Percentiles rank a stretch among this genome's conserved stretches.
Evolutionary conservation across 2,113 vertebrate genomes (phyloP).

Genomic region (Paracanthobrama guichenoti): DNA sequence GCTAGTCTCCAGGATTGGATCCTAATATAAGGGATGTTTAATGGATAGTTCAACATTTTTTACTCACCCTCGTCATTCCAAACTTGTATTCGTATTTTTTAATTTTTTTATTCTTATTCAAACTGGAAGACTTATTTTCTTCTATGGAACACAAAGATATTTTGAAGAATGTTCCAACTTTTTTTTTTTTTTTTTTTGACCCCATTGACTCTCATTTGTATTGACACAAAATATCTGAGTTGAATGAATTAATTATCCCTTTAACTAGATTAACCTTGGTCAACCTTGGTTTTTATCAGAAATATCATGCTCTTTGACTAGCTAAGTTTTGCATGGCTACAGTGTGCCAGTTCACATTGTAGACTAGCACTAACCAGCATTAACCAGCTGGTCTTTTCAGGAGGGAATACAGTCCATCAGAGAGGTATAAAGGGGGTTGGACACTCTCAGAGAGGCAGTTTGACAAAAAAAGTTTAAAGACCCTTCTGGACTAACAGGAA

Average conservation of each 20-base stretch:
- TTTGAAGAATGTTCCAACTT: background rate
- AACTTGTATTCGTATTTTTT: too few relatives aligned
- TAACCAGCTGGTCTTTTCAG: background rate
- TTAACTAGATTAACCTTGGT: too few relatives aligned
- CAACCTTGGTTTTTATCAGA: background rate
- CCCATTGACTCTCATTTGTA: background rate
- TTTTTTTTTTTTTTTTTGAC: background rate
- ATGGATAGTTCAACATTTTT: background rate
- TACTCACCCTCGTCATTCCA: background rate
- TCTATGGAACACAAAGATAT: background rate
- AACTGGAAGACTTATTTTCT: background rate
- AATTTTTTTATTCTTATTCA: too few relatives aligned
- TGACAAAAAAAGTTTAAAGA: constrained; percentile 43
- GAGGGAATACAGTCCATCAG: constrained; percentile 33
- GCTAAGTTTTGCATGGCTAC: background rate
- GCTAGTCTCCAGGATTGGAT: background rate
- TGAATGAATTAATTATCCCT: too few relatives aligned
- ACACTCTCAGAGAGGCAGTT: constrained; percentile 18
- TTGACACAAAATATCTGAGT: background rate
- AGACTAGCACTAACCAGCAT: background rate
- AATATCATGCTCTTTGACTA: background rate
- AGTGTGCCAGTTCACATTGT: background rate
- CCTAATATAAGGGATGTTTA: background rate
- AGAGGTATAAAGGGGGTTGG: background rate
- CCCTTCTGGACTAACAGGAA: constrained; percentile 1